Base-by-base conservation (phyloP, 2,797 vertebrate species). In the Sternotherus odoratus region DNA sequence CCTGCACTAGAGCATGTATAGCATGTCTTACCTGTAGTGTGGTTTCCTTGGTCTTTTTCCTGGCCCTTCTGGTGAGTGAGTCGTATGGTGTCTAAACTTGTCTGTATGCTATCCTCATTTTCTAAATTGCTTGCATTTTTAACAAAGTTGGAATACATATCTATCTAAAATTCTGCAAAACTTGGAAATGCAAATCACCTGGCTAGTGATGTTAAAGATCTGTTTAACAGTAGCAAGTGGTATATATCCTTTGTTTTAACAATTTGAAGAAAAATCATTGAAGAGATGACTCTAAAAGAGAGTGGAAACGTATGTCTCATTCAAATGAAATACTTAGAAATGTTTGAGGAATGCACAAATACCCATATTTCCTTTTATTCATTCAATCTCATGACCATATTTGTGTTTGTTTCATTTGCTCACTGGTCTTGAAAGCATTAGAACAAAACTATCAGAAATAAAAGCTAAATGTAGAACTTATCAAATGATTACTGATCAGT, bases 331-430 rank as follows among this genome's bases (percentile, higher is more conserved):
- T 94, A 88, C 96, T 94, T 97, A 95, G 93, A 95, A 96, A 95
- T 30, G 90, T 94, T 96, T 95, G 91, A 97, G 96, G 96, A 97
- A 96, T 97, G 89, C 95, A 91, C n/a, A n/a, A n/a, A n/a, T n/a
- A n/a, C n/a, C n/a, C n/a, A n/a, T n/a, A n/a, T n/a, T n/a, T n/a
- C n/a, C n/a, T n/a, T n/a, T n/a, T n/a, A n/a, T n/a, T n/a, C n/a
- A n/a, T n/a, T n/a, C n/a, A n/a, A n/a, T n/a, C n/a, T n/a, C 96
- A 92, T 91, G 66, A 90, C 92, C 77, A 56, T 86, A 95, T 95
- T 90, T 95, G 91, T 96, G 94, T 93, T 86, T 93, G 82, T 90
- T 88, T 91, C 89, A 91, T 63, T 96, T 96, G 94, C 91, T 95
- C 86, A 91, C 90, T 96, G 94, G 87, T 95, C 94, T 97, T 96